A percentile compares a stretch with the other conserved stretches of the same genome.
Conservation (phyloP, 1,140 invertebrate species). For the Nylanderia fulva region DNA sequence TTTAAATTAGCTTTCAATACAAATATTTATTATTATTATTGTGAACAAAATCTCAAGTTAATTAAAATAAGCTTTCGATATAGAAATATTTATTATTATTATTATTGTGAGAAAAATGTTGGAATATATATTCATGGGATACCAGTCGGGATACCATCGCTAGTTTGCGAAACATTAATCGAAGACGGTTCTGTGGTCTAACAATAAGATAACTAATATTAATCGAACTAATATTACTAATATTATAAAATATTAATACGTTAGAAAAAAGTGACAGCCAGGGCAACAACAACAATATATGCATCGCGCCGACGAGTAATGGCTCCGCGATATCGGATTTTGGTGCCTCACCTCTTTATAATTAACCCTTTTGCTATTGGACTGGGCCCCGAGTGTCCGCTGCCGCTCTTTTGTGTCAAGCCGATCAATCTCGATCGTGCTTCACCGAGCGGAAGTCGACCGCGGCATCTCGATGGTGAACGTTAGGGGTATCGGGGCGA, state of each 20-base stretch:
- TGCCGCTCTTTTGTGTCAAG: slow-evolving; percentile 74
- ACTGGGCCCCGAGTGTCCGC: slow-evolving; percentile 57
- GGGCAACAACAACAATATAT: slow-evolving; percentile 1
- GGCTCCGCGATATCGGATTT: slow-evolving; percentile 71
- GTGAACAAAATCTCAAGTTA: not conserved
- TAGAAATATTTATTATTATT: no score
- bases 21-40: no score
- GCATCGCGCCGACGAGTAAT: slow-evolving; percentile 31
- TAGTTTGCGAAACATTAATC: no score
- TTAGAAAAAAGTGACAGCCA: not conserved
- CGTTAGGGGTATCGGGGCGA: slow-evolving; percentile 6
- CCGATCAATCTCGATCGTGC: slow-evolving; percentile 81
- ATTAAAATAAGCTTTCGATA: not conserved
- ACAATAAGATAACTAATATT: slow-evolving; percentile 7
- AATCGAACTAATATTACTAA: not conserved
- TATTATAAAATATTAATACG: not conserved
- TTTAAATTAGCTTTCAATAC: not conserved
- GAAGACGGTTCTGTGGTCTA: not conserved
- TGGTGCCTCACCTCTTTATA: slow-evolving; percentile 75
- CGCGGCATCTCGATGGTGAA: slow-evolving; percentile 54
- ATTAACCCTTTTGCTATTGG: slow-evolving; percentile 79
- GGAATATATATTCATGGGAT: no score
- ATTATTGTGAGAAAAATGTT: no score
- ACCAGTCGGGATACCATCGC: no score
- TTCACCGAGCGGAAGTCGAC: slow-evolving; percentile 78